Conservation (phyloP, 2,113 vertebrate genomes). For the Lonchura striata region DNA sequence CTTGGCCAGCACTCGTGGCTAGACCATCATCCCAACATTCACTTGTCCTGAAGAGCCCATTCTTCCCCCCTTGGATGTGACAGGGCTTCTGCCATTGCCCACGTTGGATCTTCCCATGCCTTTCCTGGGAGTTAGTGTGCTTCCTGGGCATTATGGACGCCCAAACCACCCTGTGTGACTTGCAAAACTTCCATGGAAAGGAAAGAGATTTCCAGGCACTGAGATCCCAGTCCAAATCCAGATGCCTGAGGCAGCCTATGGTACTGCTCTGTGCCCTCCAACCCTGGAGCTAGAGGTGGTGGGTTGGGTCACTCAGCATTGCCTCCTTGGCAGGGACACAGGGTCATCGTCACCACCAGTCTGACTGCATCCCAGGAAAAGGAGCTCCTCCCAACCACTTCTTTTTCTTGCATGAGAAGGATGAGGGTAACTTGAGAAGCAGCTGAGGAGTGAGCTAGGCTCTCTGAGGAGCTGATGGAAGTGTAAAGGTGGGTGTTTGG, state of each 20-base stretch:
- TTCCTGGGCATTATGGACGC: background rate
- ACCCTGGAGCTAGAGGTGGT: background rate
- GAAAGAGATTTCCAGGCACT: background rate
- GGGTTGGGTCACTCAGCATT: background rate
- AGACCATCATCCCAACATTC: background rate
- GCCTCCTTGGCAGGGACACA: background rate
- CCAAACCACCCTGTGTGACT: background rate
- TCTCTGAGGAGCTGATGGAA: background rate
- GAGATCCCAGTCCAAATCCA: background rate
- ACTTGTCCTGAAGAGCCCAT: accelerated
- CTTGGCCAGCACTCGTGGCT: accelerated
- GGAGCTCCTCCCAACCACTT: background rate
- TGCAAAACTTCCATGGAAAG: background rate
- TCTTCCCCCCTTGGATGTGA: background rate
- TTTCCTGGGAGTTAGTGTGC: background rate
- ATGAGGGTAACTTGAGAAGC: background rate
- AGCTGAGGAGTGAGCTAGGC: background rate
- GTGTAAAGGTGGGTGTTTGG: background rate
- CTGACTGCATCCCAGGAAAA: background rate
- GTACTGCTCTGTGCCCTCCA: background rate
- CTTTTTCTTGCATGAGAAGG: background rate
- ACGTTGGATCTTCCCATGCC: accelerated
- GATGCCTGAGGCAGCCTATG: background rate
- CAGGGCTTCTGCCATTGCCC: background rate
- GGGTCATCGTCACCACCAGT: background rate